Base-by-base conservation (phyloP, 2,113 vertebrate genomes). In the Mixornis gularis region DNA sequence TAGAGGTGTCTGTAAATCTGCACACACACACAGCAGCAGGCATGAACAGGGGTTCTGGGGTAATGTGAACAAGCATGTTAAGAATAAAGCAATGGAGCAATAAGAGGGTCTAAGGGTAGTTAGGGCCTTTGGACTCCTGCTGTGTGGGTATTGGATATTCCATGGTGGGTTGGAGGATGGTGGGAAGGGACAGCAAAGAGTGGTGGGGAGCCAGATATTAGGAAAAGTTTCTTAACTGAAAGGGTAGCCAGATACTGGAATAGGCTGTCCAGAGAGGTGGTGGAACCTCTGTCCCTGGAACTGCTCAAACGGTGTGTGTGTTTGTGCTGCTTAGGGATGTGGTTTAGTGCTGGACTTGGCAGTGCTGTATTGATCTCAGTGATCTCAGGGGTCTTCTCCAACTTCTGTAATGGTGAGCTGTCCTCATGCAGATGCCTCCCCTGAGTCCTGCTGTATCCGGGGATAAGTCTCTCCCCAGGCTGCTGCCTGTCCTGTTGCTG, bases 361-460 rank as follows among this genome's bases (percentile, higher is more conserved):
- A 53, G n/a, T 66, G 77, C 69, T 60, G 19, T 3, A 7, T 40
- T 34, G 30, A 48, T 26, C 62, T 53, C 40, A 0, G 40, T 41
- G 20, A 48, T 82, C 40, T 74, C 22, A 53, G 29, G 13, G 13
- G 20, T 68, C 20, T 53, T 68, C 32, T 48, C 46, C 48, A 68
- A 3, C 29, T 34, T 60, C 1, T 13, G 5, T 62, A 6, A 12
- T 60, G 34, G 30, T 41, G 13, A 48, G 34, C 52, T 59, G 29
- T 38, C 48, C 34, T 78, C 0, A 0, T 44, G 34, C 22, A 29
- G 52, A 16, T 63, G 22, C 13, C 20, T 74, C 16, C 40, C 1
- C 1, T 29, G 24, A 26, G 12, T 30, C 2, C n/a, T 38, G 38
- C 43, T 53, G 12, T 49, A 20, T 34, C 4, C 0, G 0, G 25